Conservation (phyloP, 1,140 invertebrate species). For the Phymorhynchus buccinoides region DNA sequence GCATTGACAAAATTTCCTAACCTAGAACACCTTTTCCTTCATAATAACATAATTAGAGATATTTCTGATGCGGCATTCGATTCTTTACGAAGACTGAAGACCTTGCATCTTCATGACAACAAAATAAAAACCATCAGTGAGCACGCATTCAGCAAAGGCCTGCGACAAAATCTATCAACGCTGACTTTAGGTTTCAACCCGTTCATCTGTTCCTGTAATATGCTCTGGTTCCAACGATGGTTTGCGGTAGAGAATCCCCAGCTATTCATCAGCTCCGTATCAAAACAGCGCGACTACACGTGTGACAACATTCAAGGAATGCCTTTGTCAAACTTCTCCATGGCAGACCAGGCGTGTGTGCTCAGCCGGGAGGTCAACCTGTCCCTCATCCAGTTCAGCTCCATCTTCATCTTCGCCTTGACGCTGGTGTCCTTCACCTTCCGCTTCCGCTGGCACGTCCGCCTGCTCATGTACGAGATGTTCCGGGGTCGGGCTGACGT, state of each 20-base stretch:
- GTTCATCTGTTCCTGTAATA: constrained; percentile 31
- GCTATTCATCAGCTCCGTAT: background rate
- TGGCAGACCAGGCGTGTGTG: constrained; percentile 28
- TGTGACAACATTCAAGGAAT: constrained; percentile 10
- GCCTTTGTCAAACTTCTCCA: background rate
- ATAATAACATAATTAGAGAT: background rate
- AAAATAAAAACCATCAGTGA: background rate
- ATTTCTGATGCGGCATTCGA: constrained; percentile 14
- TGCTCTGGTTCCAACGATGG: constrained; percentile 36
- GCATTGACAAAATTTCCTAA: background rate
- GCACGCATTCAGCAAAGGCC: background rate
- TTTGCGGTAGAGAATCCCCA: background rate
- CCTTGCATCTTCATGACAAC: background rate
- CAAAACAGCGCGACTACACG: background rate
- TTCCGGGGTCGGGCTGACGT: constrained; percentile 10
- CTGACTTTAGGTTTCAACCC: constrained; percentile 27
- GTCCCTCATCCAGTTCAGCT: background rate
- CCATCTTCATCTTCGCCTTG: background rate
- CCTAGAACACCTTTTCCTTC: background rate
- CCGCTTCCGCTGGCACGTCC: constrained; percentile 30
- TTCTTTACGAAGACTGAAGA: background rate
- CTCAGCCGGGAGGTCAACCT: background rate
- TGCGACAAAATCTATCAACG: background rate
- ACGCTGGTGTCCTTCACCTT: background rate
- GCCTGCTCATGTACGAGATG: constrained; percentile 27